Evolutionary conservation across 2,113 vertebrate species (phyloP).

Genomic region (Strigops habroptila): DNA sequence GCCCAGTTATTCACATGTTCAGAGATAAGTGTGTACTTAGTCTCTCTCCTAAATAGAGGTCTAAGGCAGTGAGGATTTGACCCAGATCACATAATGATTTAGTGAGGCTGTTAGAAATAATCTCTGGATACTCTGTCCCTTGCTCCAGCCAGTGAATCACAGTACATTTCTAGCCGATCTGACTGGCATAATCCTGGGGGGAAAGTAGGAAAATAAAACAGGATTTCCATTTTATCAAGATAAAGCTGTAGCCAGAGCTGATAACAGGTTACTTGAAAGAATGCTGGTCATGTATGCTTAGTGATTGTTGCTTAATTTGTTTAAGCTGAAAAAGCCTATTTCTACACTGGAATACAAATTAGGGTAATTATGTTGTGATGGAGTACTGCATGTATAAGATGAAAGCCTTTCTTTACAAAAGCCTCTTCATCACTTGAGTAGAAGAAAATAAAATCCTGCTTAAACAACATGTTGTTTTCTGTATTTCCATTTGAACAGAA

Average conservation of each 20-base stretch:
- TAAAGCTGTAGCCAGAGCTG: constrained; percentile 46
- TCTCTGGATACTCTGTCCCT: neutral
- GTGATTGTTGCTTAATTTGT: constrained; percentile 69
- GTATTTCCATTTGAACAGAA: constrained; percentile 58
- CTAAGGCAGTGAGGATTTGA: constrained; percentile 14
- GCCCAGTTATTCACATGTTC: neutral
- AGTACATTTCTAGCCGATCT: neutral
- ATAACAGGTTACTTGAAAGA: constrained; percentile 62
- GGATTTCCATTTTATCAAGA: constrained; percentile 54
- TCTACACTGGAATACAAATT: constrained; percentile 72
- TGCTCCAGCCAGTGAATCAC: neutral
- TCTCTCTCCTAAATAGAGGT: neutral
- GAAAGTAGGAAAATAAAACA: neutral
- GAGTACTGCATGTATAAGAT: constrained; percentile 65
- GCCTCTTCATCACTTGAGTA: constrained; percentile 59
- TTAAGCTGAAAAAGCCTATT: constrained; percentile 68
- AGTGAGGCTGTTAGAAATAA: neutral
- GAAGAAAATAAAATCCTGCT: constrained; percentile 63
- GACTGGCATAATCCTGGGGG: neutral
- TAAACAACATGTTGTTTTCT: constrained; percentile 62
- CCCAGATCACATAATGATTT: neutral
- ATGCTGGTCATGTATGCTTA: constrained; percentile 55
- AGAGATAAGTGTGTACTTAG: constrained; percentile 4
- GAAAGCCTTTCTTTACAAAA: constrained; percentile 70
- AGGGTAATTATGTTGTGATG: constrained; percentile 70